Conservation (phyloP, 2,113 vertebrate species). For the Pelusios castaneus region DNA sequence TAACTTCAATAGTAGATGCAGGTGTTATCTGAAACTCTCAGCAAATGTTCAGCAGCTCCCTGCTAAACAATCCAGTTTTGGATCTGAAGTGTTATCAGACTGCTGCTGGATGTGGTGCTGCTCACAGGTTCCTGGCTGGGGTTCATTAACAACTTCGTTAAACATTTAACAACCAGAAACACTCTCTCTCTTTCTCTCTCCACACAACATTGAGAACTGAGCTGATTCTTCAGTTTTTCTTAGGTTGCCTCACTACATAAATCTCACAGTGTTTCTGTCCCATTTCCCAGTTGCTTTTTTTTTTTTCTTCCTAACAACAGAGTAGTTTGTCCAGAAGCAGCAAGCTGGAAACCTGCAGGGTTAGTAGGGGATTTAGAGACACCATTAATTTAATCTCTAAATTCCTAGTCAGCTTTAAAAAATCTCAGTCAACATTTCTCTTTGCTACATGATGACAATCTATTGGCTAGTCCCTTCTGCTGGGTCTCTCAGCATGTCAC, state of each 20-base stretch:
- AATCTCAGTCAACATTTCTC: neutral
- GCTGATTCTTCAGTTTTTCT: neutral
- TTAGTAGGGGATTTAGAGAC: neutral
- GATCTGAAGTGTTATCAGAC: too few species aligned
- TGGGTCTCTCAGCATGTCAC: neutral
- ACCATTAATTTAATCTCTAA: neutral
- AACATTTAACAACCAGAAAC: neutral
- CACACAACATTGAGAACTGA: neutral
- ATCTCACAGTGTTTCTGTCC: neutral
- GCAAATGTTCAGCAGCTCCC: neutral
- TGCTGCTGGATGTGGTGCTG: neutral
- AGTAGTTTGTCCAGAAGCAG: neutral
- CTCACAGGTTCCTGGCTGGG: neutral
- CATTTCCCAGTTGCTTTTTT: neutral
- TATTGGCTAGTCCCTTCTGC: neutral
- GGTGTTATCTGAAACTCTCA: neutral
- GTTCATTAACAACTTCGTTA: neutral
- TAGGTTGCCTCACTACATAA: neutral
- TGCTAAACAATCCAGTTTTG: neutral
- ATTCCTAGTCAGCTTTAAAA: neutral
- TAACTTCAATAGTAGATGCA: neutral
- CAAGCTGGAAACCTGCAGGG: neutral
- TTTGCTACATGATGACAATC: neutral
- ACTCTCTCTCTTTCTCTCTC: neutral
- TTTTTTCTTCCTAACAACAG: neutral